Conservation (phyloP, 1,140 invertebrate species). For the Acromyrmex heyeri region DNA sequence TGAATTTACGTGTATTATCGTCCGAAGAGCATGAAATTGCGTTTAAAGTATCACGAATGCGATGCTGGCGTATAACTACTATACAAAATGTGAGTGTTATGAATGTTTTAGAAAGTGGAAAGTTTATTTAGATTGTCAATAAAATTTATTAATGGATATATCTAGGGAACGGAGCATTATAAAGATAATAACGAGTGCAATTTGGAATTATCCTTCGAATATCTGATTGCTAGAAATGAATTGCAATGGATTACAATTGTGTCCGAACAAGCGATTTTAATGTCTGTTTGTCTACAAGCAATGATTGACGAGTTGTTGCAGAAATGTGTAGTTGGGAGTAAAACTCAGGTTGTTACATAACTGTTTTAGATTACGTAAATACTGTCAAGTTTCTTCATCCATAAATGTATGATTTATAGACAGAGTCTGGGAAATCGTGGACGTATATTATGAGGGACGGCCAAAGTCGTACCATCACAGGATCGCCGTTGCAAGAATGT, state of each 20-base stretch:
- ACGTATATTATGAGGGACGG: slow-evolving; percentile 88
- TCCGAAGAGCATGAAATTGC: slow-evolving; percentile 89
- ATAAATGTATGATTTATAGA: slow-evolving; percentile 68
- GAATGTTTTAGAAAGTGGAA: background rate
- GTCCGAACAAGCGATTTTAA: slow-evolving; percentile 96
- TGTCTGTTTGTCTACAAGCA: slow-evolving; percentile 97
- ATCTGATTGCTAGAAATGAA: slow-evolving; percentile 96
- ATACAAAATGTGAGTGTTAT: slow-evolving; percentile 90
- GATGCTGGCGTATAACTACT: slow-evolving; percentile 98
- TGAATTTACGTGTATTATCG: slow-evolving; percentile 89
- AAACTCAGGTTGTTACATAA: slow-evolving; percentile 79
- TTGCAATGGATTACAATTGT: slow-evolving; percentile 97
- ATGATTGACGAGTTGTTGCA: slow-evolving; percentile 98
- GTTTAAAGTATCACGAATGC: slow-evolving; percentile 98
- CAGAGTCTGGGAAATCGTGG: slow-evolving; percentile 82
- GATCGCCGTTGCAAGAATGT: slow-evolving; percentile 76
- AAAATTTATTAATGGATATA: slow-evolving; percentile 29
- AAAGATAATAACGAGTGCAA: slow-evolving; percentile 80
- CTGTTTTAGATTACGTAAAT: slow-evolving; percentile 58
- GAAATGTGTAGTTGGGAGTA: slow-evolving; percentile 90
- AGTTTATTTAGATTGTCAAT: slow-evolving; percentile 24
- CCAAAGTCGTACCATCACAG: slow-evolving; percentile 83
- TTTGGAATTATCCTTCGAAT: slow-evolving; percentile 97
- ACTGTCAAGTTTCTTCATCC: slow-evolving; percentile 68
- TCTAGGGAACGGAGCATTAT: slow-evolving; percentile 77